Conservation (phyloP, 2,113 vertebrate genomes). For the Coturnix japonica region DNA sequence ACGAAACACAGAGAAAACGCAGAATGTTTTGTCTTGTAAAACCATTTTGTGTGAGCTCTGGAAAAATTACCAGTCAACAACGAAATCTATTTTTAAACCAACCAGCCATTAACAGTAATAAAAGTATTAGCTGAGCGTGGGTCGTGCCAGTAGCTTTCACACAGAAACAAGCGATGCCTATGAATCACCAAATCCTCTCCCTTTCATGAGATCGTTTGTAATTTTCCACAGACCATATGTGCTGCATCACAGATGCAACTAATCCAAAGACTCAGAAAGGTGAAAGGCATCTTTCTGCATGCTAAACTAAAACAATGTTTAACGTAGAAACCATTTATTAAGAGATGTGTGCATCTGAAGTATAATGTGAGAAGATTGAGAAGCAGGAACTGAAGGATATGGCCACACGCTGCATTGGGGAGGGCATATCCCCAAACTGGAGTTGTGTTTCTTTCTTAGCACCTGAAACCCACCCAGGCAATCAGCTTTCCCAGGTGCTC, state of each 20-base stretch:
- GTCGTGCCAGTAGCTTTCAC: neutral
- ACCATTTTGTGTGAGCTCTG: neutral
- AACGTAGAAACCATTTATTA: neutral
- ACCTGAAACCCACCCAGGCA: neutral
- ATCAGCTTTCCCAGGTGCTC: neutral
- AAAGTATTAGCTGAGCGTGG: neutral
- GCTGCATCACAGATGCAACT: neutral
- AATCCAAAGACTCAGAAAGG: neutral
- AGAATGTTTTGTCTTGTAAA: neutral
- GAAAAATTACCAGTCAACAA: constrained; percentile 1
- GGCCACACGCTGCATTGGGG: neutral
- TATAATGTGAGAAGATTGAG: accelerated
- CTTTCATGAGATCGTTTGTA: neutral
- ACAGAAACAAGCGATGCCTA: neutral
- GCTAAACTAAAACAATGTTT: neutral
- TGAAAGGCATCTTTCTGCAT: neutral
- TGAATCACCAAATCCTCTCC: constrained; percentile 39
- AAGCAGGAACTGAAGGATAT: neutral
- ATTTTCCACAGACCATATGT: neutral
- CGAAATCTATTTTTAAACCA: constrained; percentile 10
- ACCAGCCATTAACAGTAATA: neutral
- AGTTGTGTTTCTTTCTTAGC: neutral
- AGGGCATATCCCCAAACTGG: neutral
- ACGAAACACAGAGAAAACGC: neutral
- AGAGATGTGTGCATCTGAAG: neutral